Evolutionary conservation across 2,888 invertebrate genomes (phyloP).

Genomic region (Ommatoiulus sabulosus): DNA sequence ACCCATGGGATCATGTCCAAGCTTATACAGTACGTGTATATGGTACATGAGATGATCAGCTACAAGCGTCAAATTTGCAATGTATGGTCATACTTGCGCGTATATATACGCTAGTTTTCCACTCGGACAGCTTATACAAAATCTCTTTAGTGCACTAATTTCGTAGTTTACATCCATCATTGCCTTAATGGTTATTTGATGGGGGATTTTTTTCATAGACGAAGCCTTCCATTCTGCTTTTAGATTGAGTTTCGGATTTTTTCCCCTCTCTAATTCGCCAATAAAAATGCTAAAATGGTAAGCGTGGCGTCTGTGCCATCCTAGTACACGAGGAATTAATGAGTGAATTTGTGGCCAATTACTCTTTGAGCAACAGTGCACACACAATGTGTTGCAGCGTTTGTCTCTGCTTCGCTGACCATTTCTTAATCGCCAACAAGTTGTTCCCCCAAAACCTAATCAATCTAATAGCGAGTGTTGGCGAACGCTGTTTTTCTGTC

Average conservation of each 20-base stretch:
- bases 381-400: slow-evolving; percentile 16
- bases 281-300: neutral
- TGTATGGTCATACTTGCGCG: no score
- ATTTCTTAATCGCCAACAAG: slow-evolving; percentile 24
- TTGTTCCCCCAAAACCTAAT: slow-evolving; percentile 22
- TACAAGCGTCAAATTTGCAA: no score
- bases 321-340: slow-evolving; percentile 4
- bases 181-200: neutral
- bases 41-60: no score
- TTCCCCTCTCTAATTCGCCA: neutral
- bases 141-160: neutral
- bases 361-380: slow-evolving; percentile 39
- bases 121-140: neutral
- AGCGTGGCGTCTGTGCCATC: neutral
- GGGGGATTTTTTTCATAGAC: neutral
- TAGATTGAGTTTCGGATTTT: neutral
- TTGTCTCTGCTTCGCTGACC: slow-evolving; percentile 40
- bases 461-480: slow-evolving; percentile 19
- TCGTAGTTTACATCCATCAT: slow-evolving; percentile 3
- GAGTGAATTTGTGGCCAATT: slow-evolving; percentile 43
- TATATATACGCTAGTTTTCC: no score
- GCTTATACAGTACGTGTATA: no score
- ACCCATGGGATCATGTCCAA: no score
- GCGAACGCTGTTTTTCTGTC: neutral
- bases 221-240: neutral